A percentile compares a stretch with the other conserved stretches of the same genome.
Conservation (phyloP, 2,797 vertebrate species). For the Cryptoblepharus egeriae region DNA sequence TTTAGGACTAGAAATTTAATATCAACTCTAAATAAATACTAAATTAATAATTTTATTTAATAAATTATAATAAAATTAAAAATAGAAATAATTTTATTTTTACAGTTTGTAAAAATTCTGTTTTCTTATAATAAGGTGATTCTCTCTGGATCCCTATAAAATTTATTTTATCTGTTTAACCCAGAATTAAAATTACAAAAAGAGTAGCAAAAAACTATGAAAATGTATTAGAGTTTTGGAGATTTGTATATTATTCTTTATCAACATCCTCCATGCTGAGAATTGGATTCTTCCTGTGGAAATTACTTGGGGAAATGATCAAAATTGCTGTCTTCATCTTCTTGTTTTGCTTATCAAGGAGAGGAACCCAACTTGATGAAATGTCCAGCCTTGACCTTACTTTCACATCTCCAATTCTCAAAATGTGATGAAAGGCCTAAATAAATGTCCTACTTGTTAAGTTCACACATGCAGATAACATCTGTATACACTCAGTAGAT, state of each 20-base stretch:
- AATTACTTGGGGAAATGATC: background rate
- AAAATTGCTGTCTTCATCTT: background rate
- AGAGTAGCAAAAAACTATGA: background rate
- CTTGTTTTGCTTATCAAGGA: background rate
- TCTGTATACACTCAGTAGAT: background rate
- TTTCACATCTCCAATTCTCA: background rate
- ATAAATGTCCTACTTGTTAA: background rate
- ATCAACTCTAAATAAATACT: no score
- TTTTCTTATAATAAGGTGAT: background rate
- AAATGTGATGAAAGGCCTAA: no score
- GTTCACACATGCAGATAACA: background rate
- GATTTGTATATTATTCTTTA: background rate
- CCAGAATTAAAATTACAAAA: background rate
- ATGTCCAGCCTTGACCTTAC: background rate
- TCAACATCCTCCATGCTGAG: background rate
- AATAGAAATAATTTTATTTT: slow-evolving; percentile 37
- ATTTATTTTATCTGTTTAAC: background rate
- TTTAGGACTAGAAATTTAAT: slow-evolving; percentile 37
- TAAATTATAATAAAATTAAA: no score
- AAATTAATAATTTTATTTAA: slow-evolving; percentile 32
- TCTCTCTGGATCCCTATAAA: background rate
- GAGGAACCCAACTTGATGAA: background rate
- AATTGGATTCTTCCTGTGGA: background rate
- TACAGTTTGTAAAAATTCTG: background rate
- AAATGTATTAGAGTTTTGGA: background rate